Base-by-base conservation (phyloP, 92 coral and sea anemone genomes). In the Bergia puertoricense region DNA sequence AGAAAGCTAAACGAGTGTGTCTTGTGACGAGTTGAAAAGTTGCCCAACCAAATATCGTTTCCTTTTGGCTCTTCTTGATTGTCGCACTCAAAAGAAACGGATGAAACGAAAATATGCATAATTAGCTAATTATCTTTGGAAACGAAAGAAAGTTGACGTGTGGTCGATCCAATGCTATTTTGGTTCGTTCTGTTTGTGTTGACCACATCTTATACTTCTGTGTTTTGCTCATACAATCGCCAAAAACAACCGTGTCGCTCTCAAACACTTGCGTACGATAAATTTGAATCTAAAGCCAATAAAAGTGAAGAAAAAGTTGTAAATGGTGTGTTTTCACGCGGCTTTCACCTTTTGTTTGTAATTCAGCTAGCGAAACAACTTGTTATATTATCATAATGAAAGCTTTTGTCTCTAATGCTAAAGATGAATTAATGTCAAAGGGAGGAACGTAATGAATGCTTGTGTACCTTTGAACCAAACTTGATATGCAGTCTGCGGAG, bases 401-500 rank as follows among this genome's bases (percentile, higher is more conserved):
- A 2, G 67, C 77, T 50, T 67, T 83, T 83, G 86, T 83, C 9
- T 44, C 11, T 36, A 74, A 84, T 46, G 36, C 23, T 46, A 67
- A 68, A 79, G 72, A 82, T 13, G 48, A 6, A 39, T 6, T 84
- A 69, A 45, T 6, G 16, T 18, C 45, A 72, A 71, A 46, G 59
- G 72, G 38, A 73, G 3, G 43, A 44, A 77, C 78, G 79, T 51
- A 68, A 81, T 72, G 56, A 18, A 81, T 62, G 20, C 71, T 1
- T 16, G 23, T 41, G 59, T 90, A 97, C 99, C 99, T 92, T 79
- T 97, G 96, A 38, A 97, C 99, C 50, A 95, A 91, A 71, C 91
- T 91, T 74, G 98, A 95, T 80, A 97, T 94, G 76, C 98, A 94
- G 85, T 95, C 99, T 65, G 95, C 85, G 6, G 97, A 91, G 88